Evolutionary conservation across 2,797 vertebrate species (phyloP).

Genomic region (Heliangelus exortis): DNA sequence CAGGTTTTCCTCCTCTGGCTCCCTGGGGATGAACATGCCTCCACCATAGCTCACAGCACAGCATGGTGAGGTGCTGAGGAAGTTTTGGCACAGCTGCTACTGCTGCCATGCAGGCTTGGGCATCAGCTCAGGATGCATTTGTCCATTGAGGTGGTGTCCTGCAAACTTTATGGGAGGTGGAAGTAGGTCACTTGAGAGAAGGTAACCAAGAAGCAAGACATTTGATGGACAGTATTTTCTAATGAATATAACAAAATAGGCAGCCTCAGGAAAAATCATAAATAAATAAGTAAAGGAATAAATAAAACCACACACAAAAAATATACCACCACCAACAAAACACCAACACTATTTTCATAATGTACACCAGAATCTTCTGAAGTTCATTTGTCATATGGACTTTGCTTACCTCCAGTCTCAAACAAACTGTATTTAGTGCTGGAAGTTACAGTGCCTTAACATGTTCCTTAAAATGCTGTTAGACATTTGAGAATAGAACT

Average conservation of each 20-base stretch:
- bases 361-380: neutral
- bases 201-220: neutral
- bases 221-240: neutral
- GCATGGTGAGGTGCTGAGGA: neutral
- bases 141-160: neutral
- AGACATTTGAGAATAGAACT: neutral
- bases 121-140: fast-evolving
- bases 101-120: neutral
- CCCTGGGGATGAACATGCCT: neutral
- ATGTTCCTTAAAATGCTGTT: neutral
- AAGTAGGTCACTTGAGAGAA: neutral
- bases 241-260: neutral
- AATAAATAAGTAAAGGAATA: too few relatives aligned
- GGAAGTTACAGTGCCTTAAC: neutral
- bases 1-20: neutral
- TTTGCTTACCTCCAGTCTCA: neutral
- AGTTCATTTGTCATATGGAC: neutral
- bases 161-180: neutral
- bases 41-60: fast-evolving
- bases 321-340: neutral
- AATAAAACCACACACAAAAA: neutral
- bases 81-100: neutral
- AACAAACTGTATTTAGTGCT: neutral
- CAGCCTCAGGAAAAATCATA: neutral
- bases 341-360: neutral